Evolutionary conservation across 23 tunicate genomes (phyloP).

Genomic region (Aplidium turbinatum): DNA sequence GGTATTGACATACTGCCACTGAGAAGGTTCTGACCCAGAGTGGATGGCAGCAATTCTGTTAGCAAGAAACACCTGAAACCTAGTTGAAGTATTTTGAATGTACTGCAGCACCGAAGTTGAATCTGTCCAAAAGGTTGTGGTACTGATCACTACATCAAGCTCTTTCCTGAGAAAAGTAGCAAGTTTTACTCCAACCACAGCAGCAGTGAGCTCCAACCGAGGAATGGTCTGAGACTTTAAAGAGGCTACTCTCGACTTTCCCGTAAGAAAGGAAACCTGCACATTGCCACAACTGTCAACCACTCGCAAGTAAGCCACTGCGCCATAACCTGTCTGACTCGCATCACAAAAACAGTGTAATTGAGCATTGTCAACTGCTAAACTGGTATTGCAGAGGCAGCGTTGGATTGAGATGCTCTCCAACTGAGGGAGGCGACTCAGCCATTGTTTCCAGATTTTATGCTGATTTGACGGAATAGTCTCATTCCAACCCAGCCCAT

Average conservation of each 20-base stretch:
- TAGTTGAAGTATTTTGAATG: conserved; percentile 2
- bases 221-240: conserved; percentile 13
- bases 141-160: neutral
- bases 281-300: neutral
- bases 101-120: conserved; percentile 33
- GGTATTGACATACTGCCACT: conserved; percentile 37
- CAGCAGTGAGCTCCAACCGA: conserved; percentile 30
- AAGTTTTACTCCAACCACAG: conserved; percentile 21
- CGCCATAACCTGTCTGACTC: conserved; percentile 20
- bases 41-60: conserved; percentile 29
- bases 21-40: neutral
- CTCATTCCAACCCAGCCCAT: conserved; percentile 17
- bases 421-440: conserved; percentile 7
- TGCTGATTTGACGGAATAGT: neutral
- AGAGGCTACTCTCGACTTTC: conserved; percentile 31
- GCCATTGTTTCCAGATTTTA: conserved; percentile 16
- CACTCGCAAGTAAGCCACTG: conserved; percentile 20
- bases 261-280: conserved; percentile 18
- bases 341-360: conserved; percentile 40
- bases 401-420: conserved; percentile 20
- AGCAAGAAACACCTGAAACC: conserved; percentile 27
- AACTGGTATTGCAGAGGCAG: neutral
- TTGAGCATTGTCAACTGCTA: neutral
- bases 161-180: neutral
- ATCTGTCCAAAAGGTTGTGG: conserved; percentile 24